Base-by-base conservation (phyloP, 2,797 vertebrate species). In the Pantherophis alleghaniensis region DNA sequence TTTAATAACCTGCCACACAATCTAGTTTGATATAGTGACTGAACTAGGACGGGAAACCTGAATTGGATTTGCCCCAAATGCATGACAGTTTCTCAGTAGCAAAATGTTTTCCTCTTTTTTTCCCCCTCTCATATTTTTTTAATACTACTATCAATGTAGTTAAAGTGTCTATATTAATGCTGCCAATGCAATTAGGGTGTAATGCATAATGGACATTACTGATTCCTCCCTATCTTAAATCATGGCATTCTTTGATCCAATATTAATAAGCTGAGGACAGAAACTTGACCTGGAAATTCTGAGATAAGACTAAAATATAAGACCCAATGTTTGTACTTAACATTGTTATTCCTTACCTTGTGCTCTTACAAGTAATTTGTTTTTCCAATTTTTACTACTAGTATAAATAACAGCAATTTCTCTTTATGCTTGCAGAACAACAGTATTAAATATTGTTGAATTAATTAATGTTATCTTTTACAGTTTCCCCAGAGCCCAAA, bases 401-500 rank as follows among this genome's bases (percentile, higher is more conserved):
- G 7, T 22, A 1, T 53, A 22, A 60, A 59, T 90, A 69, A n/a
- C 9, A 83, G 79, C 42, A 66, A 69, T 53, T 89, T 89, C 6
- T 7, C 69, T 92, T 83, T 57, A 42, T 4, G 55, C 20, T 66
- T 90, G 51, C 10, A 86, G 37, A 24, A 87, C 88, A 74, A 79
- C 20, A 24, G 20, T 24, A 24, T 83, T 83, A 90, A 94, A 91
- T n/a, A 66, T 60, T 92, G 24, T 57, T 37, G 20, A 59, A 12
- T 20, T 66, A 86, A 79, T 13, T 92, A 89, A 94, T 93, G 0
- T 0, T 92, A 47, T 86, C 63, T 97, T 90, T 94, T 94, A 0
- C 37, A 99, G 99, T 99, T 96, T 99, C 99, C 96, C 99, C 99
- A 95, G 99, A 99, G 95, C 99, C 99, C 87, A 99, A 99, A 97